Evolutionary conservation across 2,113 vertebrate species (phyloP).

Genomic region (Salvelinus alpinus): DNA sequence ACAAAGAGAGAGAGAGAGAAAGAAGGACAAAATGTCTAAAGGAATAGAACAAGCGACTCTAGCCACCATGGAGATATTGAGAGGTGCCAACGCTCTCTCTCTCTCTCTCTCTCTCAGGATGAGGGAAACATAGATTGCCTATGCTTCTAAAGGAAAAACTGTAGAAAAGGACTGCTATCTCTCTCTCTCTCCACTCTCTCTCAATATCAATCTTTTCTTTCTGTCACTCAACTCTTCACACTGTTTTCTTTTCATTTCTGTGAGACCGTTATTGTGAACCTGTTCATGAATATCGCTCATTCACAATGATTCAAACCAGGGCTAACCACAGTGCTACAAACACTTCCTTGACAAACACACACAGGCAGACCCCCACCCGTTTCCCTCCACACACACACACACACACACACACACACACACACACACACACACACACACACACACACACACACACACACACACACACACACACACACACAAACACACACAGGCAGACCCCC

Average conservation of each 20-base stretch:
- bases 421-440: background rate
- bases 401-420: no score
- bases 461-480: no score
- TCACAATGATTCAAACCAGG: background rate
- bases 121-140: no score
- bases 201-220: no score
- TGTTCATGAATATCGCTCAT: background rate
- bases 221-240: background rate
- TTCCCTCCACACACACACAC: no score
- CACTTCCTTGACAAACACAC: no score
- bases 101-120: background rate
- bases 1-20: background rate
- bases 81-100: conserved; percentile 54
- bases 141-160: no score
- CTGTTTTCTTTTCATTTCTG: background rate
- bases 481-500: no score
- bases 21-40: conserved; percentile 12
- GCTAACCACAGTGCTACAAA: no score
- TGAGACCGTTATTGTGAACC: no score
- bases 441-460: background rate
- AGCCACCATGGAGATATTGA: conserved; percentile 64
- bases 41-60: conserved; percentile 34
- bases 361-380: background rate
- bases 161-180: no score
- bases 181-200: no score